Percentiles rank a stretch among this genome's conserved stretches.
Conservation (phyloP, 1,140 invertebrate genomes). For the Scylla paramamosain region DNA sequence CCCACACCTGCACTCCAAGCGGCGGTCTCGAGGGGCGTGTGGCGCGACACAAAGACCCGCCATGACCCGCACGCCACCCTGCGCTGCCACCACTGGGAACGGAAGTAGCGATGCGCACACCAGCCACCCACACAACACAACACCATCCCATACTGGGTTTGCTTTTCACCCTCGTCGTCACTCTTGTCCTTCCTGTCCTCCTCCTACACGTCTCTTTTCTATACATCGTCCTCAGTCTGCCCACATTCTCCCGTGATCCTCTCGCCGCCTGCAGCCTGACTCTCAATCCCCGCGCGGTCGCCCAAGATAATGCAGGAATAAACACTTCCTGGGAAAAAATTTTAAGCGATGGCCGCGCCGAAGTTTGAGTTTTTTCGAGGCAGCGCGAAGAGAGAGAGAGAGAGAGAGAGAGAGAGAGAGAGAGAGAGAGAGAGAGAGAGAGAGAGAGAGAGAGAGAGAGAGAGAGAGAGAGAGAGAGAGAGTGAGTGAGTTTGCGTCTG, state of each 20-base stretch:
- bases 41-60: too few species aligned
- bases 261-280: not conserved
- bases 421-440: too few species aligned
- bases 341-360: not conserved
- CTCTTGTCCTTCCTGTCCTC: not conserved
- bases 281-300: not conserved
- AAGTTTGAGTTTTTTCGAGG: not conserved
- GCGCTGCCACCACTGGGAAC: not conserved
- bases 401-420: too few species aligned
- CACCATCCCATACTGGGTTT: not conserved
- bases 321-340: not conserved
- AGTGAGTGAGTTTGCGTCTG: too few species aligned
- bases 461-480: too few species aligned
- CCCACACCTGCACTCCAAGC: not conserved
- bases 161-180: not conserved
- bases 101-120: not conserved
- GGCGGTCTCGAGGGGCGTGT: not conserved
- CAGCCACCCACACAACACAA: not conserved
- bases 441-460: too few species aligned
- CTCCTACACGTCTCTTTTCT: not conserved
- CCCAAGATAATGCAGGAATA: constrained; percentile 5
- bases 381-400: not conserved
- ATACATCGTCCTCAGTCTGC: not conserved
- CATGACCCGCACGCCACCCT: not conserved
- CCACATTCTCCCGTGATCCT: not conserved